Evolutionary conservation across 2,113 vertebrate genomes (phyloP).

Genomic region (Callipepla squamata): DNA sequence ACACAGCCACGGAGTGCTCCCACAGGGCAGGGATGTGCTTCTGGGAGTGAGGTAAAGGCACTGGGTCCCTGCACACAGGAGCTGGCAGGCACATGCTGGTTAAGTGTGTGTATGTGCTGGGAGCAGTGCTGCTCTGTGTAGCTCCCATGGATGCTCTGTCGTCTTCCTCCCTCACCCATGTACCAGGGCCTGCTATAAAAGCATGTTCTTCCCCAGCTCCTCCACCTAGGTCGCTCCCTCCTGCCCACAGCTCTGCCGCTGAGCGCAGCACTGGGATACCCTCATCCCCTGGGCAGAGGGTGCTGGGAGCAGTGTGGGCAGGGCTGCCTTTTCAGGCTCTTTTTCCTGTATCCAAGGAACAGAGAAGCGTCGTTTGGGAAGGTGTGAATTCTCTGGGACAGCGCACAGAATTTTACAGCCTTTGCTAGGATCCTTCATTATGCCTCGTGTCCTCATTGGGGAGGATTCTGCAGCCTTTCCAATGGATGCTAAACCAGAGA

Average conservation of each 20-base stretch:
- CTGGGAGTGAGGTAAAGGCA: not conserved
- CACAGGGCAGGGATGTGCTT: not conserved
- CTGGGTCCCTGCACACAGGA: conserved; percentile 24
- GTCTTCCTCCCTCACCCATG: not conserved
- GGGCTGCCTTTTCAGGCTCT: conserved; percentile 34
- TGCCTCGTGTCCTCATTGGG: conserved; percentile 33
- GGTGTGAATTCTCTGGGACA: conserved; percentile 52
- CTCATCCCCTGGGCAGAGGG: conserved; percentile 16
- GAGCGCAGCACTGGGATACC: not conserved
- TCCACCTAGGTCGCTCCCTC: not conserved
- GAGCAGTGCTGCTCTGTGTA: conserved; percentile 33
- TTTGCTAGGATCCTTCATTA: conserved; percentile 55
- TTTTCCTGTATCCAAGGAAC: not conserved
- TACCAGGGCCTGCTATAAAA: conserved; percentile 40
- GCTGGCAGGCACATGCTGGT: conserved; percentile 61
- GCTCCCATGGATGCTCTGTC: conserved; percentile 2
- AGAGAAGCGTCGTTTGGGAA: conserved; percentile 65
- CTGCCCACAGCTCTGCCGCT: not conserved
- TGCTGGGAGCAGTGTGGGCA: conserved; percentile 38
- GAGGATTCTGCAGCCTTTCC: not conserved
- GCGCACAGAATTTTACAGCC: conserved; percentile 53
- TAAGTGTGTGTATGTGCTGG: conserved; percentile 43
- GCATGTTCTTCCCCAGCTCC: conserved; percentile 19
- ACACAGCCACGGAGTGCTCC: not conserved
- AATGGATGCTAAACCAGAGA: not conserved